phyloP scores from a whole-genome alignment of 2,113 vertebrate species.

The Arothron firmamentum region DNA sequence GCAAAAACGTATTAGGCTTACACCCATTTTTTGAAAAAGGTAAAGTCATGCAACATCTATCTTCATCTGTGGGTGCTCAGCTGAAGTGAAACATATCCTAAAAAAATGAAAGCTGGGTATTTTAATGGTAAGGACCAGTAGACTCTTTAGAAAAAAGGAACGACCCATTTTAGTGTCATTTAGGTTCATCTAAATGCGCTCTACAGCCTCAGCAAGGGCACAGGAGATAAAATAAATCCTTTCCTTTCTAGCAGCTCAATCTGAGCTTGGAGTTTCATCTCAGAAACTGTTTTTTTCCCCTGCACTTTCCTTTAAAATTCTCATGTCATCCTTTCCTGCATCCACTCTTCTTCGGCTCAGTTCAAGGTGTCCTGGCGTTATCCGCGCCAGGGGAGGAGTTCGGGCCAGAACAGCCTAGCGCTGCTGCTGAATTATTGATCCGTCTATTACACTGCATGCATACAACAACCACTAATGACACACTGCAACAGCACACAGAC shows the following conservation, averaged over 20 bases:
- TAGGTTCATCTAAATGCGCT: background rate
- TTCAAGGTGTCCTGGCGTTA: slow-evolving; percentile 56
- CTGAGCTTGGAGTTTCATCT: background rate
- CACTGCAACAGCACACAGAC: background rate
- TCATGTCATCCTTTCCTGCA: slow-evolving; percentile 13
- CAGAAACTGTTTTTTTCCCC: background rate
- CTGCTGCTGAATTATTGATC: slow-evolving; percentile 69
- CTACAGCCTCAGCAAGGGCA: background rate
- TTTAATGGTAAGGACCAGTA: background rate
- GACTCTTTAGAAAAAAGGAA: slow-evolving; percentile 3
- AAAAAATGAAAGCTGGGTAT: background rate
- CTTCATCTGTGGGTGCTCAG: background rate
- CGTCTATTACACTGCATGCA: slow-evolving; percentile 55
- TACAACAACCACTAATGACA: slow-evolving; percentile 28
- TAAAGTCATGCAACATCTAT: background rate
- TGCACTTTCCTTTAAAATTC: slow-evolving; percentile 1
- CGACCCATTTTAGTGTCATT: background rate
- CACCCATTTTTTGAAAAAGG: slow-evolving; percentile 5
- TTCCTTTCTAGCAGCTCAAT: background rate
- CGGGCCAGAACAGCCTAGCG: slow-evolving; percentile 38
- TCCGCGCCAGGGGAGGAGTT: slow-evolving; percentile 46
- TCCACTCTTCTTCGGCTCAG: slow-evolving; percentile 15
- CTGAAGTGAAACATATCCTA: background rate
- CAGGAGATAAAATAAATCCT: background rate
- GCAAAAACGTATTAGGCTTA: background rate